phyloP scores from a whole-genome alignment of 2,888 invertebrate species.

The Thecophora atra region DNA sequence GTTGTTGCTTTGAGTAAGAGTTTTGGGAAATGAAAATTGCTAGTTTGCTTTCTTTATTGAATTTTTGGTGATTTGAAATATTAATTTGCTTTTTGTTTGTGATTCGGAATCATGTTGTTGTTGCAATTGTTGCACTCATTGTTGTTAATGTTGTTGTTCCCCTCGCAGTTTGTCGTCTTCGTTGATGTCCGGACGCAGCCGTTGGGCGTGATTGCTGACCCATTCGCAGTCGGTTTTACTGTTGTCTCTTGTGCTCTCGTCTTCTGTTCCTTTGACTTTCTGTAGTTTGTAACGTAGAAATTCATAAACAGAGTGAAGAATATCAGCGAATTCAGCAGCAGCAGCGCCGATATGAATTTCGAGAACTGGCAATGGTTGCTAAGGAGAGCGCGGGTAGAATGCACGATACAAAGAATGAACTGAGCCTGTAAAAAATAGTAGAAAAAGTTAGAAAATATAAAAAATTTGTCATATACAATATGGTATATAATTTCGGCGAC shows the following conservation, averaged over 20 bases:
- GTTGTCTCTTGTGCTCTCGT: conserved; percentile 17
- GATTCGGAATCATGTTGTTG: conserved; percentile 44
- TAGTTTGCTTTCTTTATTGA: not conserved
- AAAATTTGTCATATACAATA: not conserved
- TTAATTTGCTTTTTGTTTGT: conserved; percentile 52
- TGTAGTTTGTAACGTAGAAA: conserved; percentile 89
- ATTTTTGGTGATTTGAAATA: not conserved
- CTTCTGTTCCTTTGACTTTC: conserved; percentile 56
- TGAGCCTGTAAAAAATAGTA: conserved; percentile 58
- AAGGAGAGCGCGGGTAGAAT: conserved; percentile 62
- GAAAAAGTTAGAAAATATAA: not conserved
- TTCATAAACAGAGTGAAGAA: conserved; percentile 92
- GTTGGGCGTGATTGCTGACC: too few relatives aligned
- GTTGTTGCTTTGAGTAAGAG: too few relatives aligned
- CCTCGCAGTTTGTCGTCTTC: conserved; percentile 40
- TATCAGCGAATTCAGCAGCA: conserved; percentile 82
- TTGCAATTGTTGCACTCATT: conserved; percentile 51
- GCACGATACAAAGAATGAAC: conserved; percentile 65
- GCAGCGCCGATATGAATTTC: conserved; percentile 75
- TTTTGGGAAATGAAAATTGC: too few relatives aligned
- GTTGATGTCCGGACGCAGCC: conserved; percentile 11
- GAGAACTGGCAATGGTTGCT: conserved; percentile 65
- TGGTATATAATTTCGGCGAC: too few relatives aligned
- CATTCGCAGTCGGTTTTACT: not conserved
- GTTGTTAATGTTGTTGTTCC: conserved; percentile 45